phyloP scores from a whole-genome alignment of 1,140 invertebrate genomes.

The Drosophila pseudoobscura region DNA sequence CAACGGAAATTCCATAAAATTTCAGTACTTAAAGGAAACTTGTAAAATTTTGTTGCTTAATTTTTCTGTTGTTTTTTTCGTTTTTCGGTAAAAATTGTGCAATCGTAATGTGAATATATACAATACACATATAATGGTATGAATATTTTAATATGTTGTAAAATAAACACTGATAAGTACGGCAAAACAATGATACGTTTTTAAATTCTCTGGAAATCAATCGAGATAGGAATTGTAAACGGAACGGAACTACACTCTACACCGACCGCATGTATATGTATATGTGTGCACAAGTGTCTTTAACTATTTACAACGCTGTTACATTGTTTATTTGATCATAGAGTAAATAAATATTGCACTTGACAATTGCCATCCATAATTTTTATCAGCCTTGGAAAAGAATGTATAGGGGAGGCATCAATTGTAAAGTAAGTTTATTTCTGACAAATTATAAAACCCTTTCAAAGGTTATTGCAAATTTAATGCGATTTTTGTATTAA shows the following conservation, averaged over 20 bases:
- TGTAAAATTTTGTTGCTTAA: conserved; percentile 29
- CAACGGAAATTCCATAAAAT: conserved; percentile 49
- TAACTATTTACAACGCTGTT: conserved; percentile 15
- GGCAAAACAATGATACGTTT: neutral
- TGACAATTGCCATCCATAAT: neutral
- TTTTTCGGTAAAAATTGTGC: conserved; percentile 52
- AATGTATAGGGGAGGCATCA: no score
- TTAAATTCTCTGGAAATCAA: neutral
- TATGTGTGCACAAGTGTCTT: neutral
- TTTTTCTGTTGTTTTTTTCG: conserved; percentile 37
- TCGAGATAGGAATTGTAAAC: neutral
- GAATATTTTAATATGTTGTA: conserved; percentile 60
- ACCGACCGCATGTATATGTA: neutral
- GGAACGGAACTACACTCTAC: neutral
- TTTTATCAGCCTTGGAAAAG: neutral
- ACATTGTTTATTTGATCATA: conserved; percentile 5
- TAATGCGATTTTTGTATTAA: no score
- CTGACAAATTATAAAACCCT: no score
- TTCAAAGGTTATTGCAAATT: no score
- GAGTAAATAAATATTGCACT: neutral
- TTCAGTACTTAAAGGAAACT: conserved; percentile 66
- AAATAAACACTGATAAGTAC: conserved; percentile 46
- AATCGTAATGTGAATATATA: conserved; percentile 69
- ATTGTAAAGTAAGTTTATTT: no score
- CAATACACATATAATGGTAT: conserved; percentile 52